phyloP scores from a whole-genome alignment of 2,888 invertebrate species.

The Phania funesta region DNA sequence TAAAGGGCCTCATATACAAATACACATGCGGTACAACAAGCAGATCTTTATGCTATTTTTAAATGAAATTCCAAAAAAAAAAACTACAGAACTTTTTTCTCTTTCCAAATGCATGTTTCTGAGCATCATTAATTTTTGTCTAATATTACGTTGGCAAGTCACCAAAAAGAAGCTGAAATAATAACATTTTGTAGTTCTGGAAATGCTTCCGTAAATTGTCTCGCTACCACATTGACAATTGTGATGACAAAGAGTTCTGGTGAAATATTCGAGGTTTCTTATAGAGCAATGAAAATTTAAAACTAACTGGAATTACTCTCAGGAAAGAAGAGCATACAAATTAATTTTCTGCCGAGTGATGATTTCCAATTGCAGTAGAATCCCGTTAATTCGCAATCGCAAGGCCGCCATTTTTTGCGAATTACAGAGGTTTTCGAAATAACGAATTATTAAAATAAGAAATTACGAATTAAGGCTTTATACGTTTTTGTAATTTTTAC shows the following conservation, averaged over 20 bases:
- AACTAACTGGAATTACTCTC: no score
- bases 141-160: conserved; percentile 48
- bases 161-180: conserved; percentile 46
- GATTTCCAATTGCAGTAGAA: no score
- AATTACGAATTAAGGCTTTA: no score
- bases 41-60: background rate
- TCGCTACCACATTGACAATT: background rate
- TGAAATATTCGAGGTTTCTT: no score
- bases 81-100: background rate
- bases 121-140: background rate
- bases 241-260: background rate
- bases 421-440: no score
- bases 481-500: no score
- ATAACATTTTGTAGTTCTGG: conserved; percentile 39
- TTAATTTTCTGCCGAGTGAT: no score
- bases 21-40: background rate
- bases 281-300: no score
- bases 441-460: no score
- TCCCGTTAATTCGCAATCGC: no score
- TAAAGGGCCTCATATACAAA: background rate
- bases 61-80: background rate
- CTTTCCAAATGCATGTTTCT: background rate
- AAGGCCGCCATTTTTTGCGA: no score
- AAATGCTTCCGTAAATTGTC: conserved; percentile 49
- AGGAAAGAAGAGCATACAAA: no score